Evolutionary conservation across 2,888 invertebrate species (phyloP).

Genomic region (Frankliniella fusca): DNA sequence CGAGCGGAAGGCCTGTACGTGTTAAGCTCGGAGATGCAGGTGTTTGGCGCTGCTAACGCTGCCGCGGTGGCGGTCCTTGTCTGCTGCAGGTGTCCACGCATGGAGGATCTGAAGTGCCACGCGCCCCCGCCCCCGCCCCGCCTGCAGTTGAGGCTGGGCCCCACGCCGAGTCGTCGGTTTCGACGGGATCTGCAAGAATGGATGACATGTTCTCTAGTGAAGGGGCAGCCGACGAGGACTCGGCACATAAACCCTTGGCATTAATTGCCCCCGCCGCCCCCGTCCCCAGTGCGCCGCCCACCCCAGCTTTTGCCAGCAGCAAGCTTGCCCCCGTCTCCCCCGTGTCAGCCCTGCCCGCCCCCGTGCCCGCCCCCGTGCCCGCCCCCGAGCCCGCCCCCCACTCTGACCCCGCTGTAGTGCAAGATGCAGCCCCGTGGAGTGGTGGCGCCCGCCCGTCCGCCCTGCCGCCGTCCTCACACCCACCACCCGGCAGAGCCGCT

Average conservation of each 20-base stretch:
- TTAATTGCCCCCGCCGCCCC: not conserved
- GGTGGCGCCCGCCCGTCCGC: not conserved
- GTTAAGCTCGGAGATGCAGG: no score
- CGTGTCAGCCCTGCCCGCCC: not conserved
- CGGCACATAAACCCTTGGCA: conserved; percentile 16
- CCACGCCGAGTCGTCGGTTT: not conserved
- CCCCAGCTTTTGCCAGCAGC: not conserved
- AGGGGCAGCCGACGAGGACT: conserved; percentile 21
- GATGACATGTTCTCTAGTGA: conserved; percentile 19
- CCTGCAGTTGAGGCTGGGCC: not conserved
- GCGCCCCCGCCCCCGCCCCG: not conserved
- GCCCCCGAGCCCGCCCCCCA: not conserved
- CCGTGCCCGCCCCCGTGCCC: not conserved
- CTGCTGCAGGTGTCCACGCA: conserved; percentile 19
- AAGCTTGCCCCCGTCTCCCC: not conserved
- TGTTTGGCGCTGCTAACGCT: no score
- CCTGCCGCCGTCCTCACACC: not conserved
- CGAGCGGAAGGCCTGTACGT: no score
- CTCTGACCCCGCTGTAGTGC: no score
- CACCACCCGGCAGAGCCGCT: not conserved
- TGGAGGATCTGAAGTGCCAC: conserved; percentile 11
- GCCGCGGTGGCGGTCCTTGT: no score
- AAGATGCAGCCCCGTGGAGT: not conserved
- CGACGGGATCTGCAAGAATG: conserved; percentile 11
- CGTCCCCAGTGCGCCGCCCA: not conserved